Conservation (phyloP, 2,113 vertebrate species). For the Oncorhynchus mykiss region DNA sequence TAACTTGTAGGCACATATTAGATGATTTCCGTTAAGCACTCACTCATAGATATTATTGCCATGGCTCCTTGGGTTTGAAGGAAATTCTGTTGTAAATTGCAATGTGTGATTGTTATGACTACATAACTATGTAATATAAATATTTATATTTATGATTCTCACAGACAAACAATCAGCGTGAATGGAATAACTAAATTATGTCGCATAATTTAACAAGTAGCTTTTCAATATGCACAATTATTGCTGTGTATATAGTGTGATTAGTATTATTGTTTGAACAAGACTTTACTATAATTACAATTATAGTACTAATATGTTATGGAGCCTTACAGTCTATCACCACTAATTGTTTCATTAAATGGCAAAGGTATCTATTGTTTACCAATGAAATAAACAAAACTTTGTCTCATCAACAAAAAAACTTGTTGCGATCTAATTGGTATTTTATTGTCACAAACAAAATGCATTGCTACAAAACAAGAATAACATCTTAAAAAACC, state of each 20-base stretch:
- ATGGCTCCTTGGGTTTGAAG: background rate
- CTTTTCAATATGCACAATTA: conserved; percentile 7
- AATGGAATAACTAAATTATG: conserved; percentile 8
- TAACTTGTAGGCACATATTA: background rate
- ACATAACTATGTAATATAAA: conserved; percentile 1
- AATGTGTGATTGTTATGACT: conserved; percentile 3
- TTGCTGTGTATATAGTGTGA: background rate
- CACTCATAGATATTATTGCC: background rate
- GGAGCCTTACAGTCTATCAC: background rate
- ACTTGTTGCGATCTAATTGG: too few species aligned
- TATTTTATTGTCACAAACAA: too few species aligned
- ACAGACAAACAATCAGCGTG: background rate
- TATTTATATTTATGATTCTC: background rate
- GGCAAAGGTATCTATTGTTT: background rate
- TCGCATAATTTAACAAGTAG: background rate
- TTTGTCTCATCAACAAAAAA: background rate
- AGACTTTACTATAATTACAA: background rate
- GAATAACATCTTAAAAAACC: too few species aligned
- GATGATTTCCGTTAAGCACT: conserved; percentile 1
- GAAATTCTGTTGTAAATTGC: background rate
- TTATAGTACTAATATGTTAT: background rate
- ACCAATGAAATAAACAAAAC: background rate
- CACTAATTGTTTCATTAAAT: conserved; percentile 4
- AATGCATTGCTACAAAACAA: too few species aligned
- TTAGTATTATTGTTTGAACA: conserved; percentile 5